A percentile compares a stretch with the other conserved stretches of the same genome.
These are phyloP conservation scores for Pollenia angustigena DNA, from an alignment of 2,888 invertebrate genomes.

Conservation along the genomic window DNA sequence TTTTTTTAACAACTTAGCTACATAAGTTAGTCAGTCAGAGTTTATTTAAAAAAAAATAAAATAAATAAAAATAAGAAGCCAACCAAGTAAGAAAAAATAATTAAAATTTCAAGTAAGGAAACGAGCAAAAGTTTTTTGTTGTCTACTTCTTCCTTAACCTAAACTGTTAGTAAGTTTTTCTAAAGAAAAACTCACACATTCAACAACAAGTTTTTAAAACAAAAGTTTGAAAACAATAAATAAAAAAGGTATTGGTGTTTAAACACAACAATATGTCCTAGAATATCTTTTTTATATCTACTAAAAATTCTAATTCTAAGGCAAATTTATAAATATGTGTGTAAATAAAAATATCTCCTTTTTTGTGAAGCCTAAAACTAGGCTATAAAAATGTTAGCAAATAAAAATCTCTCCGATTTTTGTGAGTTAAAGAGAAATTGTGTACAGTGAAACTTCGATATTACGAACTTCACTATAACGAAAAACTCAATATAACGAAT, in stretches of 20 bases:
- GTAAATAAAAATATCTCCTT: not conserved
- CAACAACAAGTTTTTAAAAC: not conserved
- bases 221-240: too few species aligned
- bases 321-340: not conserved
- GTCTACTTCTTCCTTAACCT: not conserved
- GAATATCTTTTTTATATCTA: not conserved
- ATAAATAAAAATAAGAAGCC: not conserved
- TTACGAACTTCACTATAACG: too few species aligned
- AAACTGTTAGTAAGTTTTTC: not conserved
- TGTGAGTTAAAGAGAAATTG: not conserved
- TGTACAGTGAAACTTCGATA: too few species aligned
- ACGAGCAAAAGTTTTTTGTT: constrained; percentile 37
- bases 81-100: constrained; percentile 10
- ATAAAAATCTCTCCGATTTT: not conserved
- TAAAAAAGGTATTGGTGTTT: not conserved
- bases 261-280: too few species aligned
- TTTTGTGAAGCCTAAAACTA: not conserved
- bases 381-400: not conserved
- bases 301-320: not conserved
- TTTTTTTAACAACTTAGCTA: constrained; percentile 36
- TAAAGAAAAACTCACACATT: not conserved
- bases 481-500: too few species aligned
- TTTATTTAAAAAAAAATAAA: not conserved
- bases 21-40: constrained; percentile 32
- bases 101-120: constrained; percentile 55